Evolutionary conservation across 2,888 invertebrate genomes (phyloP), one percentile per base, ranked within the genome.

Genomic region (Pristionchus japonicus): DNA sequence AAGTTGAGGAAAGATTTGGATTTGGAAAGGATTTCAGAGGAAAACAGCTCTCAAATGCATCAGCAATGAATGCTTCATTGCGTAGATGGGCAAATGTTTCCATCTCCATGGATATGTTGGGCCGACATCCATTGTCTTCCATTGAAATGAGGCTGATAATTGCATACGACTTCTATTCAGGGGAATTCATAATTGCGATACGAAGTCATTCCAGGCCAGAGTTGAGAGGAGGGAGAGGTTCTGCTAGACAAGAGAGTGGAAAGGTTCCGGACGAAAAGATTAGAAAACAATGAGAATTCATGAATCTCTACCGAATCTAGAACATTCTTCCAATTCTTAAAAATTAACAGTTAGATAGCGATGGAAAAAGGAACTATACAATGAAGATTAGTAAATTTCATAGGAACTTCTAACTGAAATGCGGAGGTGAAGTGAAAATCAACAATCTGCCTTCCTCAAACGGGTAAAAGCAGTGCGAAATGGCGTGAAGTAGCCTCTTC

Each of bases 181-280:
- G n/a, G 77, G 77, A 77, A 77, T 77, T 77, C 77, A 77, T 77
- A 9, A 77, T 77, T 43, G 77, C 11, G 43, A 47, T 43, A 27
- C 77, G 43, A 77, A 77, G 77, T 77, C 47, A 77, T 77, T 77
- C 27, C 43, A 47, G 34, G 77, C n/a, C 27, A 43, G 43, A 77
- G 27, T 77, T n/a, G 27, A n/a, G n/a, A 27, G 15, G 43, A n/a
- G 37, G 47, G 9, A 27, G 27, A 77, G 27, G 20, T 67, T 67
- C 34, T 27, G 34, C 34, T 34, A 27, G 11, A 4, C 1, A 67
- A 43, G 27, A 43, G 43, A 43, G 27, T 13, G 47, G 13, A 15
- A 27, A 47, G n/a, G 27, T 40, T n/a, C 6, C 4, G 27, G 0
- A 13, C 15, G 43, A 40, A 27, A 40, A 43, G 27, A 70, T 17